Evolutionary conservation across 2,113 vertebrate genomes (phyloP).

Genomic region (Sardina pilchardus): DNA sequence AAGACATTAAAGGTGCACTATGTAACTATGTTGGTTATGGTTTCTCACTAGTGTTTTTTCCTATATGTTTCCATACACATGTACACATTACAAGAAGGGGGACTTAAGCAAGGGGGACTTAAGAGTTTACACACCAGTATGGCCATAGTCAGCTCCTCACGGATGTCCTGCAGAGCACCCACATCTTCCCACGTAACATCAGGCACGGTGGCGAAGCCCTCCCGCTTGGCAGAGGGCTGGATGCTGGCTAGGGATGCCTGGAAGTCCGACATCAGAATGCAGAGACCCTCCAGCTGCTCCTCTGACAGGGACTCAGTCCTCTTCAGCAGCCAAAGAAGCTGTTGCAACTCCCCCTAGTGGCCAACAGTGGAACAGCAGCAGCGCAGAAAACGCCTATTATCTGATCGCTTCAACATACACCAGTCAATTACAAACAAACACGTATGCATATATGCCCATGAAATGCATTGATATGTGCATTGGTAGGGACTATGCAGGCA

Average conservation of each 20-base stretch:
- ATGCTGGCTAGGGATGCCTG: slow-evolving; percentile 78
- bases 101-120: no score
- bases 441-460: not conserved
- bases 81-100: no score
- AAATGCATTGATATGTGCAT: not conserved
- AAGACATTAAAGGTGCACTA: no score
- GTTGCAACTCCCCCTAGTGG: slow-evolving; percentile 79
- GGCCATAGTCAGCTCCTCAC: slow-evolving; percentile 94
- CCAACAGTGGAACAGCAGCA: not conserved
- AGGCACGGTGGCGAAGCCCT: slow-evolving; percentile 95
- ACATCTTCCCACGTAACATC: slow-evolving; percentile 94
- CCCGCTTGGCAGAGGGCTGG: slow-evolving; percentile 95
- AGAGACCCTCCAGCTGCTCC: slow-evolving; percentile 80
- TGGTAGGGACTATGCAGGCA: no score
- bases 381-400: not conserved
- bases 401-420: no score
- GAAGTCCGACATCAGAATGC: slow-evolving; percentile 89
- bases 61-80: no score
- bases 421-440: not conserved
- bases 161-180: slow-evolving; percentile 87
- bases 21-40: no score
- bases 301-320: slow-evolving; percentile 73
- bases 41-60: no score
- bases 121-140: slow-evolving; percentile 80
- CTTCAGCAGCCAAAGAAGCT: slow-evolving; percentile 79